A percentile compares a stretch with the other conserved stretches of the same genome.
These are phyloP conservation scores for Ceratitis capitata DNA, from an alignment of 1,140 invertebrate species.

Conservation along the genomic window DNA sequence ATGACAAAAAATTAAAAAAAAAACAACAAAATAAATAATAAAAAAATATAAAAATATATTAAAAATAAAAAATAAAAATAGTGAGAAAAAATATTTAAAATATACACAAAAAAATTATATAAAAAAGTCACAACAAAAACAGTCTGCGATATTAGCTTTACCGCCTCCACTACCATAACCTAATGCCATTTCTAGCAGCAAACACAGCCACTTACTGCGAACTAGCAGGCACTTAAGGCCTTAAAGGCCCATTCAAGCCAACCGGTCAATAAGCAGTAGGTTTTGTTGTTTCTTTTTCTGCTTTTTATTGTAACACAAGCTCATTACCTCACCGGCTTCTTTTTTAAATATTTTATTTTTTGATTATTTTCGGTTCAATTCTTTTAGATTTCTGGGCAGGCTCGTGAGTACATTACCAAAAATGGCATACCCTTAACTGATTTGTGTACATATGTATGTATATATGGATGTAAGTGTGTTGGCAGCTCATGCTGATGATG, in stretches of 20 bases:
- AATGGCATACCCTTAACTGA: background rate
- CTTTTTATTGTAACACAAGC: background rate
- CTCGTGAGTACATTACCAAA: background rate
- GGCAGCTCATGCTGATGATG: background rate
- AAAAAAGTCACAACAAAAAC: too few species aligned
- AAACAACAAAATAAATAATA: background rate
- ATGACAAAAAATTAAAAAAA: background rate
- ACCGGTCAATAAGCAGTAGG: slow-evolving; percentile 2
- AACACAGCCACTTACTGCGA: background rate
- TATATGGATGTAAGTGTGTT: background rate
- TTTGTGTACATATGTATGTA: background rate
- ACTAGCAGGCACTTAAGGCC: background rate
- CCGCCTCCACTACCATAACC: background rate
- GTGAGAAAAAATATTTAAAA: background rate
- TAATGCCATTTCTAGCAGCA: background rate
- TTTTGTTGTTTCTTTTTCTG: background rate
- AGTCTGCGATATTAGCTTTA: background rate
- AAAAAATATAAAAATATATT: background rate
- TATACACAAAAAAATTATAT: background rate
- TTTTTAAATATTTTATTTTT: background rate
- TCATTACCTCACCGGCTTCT: background rate
- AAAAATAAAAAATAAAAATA: background rate
- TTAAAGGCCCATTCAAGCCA: background rate
- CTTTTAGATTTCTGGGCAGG: background rate
- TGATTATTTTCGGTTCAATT: background rate